Percentiles rank a stretch among this genome's conserved stretches.
These are phyloP conservation scores for Pteronotus mesoamericanus DNA, from an alignment of 2,797 vertebrate genomes.

Conservation along the genomic window DNA sequence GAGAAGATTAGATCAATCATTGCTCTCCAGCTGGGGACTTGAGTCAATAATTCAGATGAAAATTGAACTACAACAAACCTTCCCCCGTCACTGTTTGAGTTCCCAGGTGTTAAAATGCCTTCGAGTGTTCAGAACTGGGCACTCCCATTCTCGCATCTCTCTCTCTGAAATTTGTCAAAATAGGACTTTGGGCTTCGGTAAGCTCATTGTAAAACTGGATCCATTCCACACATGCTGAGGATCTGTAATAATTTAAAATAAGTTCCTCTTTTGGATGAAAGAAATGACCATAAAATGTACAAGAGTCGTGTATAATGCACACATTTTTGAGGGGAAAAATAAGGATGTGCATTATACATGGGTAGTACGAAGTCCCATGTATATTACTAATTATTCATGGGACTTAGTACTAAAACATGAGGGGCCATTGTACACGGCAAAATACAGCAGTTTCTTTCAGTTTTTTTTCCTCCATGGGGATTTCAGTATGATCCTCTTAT, in stretches of 20 bases:
- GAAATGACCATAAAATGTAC: background rate
- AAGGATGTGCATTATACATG: too few relatives aligned
- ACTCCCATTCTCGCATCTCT: background rate
- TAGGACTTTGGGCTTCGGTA: background rate
- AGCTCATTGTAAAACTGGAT: background rate
- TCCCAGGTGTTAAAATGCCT: background rate
- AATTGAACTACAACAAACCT: background rate
- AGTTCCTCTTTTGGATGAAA: background rate
- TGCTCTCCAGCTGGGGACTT: background rate
- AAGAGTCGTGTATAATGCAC: background rate
- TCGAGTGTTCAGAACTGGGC: background rate
- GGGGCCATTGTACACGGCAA: too few relatives aligned
- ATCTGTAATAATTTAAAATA: background rate
- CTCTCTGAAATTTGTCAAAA: conserved; percentile 2
- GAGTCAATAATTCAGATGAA: conserved; percentile 1
- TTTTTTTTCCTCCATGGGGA: background rate
- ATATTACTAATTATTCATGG: too few relatives aligned
- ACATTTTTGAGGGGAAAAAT: too few relatives aligned
- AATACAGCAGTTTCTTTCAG: background rate
- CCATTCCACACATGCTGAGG: background rate
- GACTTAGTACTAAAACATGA: too few relatives aligned
- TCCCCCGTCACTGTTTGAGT: background rate
- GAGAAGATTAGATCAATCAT: background rate
- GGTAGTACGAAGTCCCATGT: too few relatives aligned
- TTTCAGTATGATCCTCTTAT: background rate